These are phyloP conservation scores for Lepidurus couesii DNA, from an alignment of 1,140 invertebrate genomes.

Conservation along the genomic window DNA sequence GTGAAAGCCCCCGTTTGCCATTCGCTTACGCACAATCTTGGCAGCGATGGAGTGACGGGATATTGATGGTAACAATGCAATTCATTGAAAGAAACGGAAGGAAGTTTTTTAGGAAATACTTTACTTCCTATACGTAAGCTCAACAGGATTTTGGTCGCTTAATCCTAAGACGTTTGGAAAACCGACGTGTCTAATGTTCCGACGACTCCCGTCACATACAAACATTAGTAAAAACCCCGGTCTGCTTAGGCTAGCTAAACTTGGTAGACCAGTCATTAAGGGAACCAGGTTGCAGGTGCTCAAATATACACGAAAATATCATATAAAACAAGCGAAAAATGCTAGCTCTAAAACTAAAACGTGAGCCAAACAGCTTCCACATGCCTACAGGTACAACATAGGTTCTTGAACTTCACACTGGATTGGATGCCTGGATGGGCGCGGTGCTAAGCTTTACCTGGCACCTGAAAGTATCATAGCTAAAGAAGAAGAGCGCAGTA, in stretches of 20 bases:
- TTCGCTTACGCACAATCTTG: neutral
- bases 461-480: neutral
- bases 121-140: neutral
- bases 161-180: neutral
- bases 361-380: neutral
- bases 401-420: constrained; percentile 21
- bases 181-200: neutral
- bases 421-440: neutral
- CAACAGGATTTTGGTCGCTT: neutral
- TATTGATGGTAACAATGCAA: neutral
- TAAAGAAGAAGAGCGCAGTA: neutral
- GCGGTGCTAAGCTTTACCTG: neutral
- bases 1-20: neutral
- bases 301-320: no score
- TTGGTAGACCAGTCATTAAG: no score
- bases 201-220: neutral
- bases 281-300: no score
- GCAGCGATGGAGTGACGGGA: neutral
- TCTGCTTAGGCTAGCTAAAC: no score
- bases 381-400: neutral
- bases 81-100: neutral
- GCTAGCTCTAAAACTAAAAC: neutral
- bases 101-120: neutral
- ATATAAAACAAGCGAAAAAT: neutral
- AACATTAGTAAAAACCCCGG: neutral